Conservation (phyloP, 2,797 vertebrate species). For the Phylloscopus collybita region DNA sequence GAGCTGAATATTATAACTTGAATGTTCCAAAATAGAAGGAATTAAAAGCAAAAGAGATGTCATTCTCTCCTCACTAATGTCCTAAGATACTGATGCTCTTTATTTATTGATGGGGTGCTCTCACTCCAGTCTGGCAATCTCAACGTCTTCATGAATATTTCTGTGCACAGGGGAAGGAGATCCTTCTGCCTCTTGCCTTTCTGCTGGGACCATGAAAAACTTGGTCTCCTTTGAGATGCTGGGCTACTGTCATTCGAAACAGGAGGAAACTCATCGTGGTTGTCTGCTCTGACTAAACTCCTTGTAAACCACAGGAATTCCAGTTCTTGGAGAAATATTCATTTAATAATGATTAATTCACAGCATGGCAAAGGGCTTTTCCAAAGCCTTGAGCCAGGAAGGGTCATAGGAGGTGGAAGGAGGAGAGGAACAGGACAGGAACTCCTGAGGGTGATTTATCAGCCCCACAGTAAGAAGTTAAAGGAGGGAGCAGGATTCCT, state of each 20-base stretch:
- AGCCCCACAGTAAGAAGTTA: not conserved
- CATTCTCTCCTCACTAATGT: not conserved
- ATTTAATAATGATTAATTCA: not conserved
- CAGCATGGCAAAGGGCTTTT: not conserved
- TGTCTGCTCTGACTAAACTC: not conserved
- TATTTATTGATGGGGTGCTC: constrained; percentile 58
- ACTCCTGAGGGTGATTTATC: not conserved
- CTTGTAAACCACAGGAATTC: not conserved
- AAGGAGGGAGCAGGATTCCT: not conserved
- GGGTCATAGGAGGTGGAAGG: not conserved
- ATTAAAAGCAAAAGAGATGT: constrained; percentile 39
- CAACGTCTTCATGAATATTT: constrained; percentile 61
- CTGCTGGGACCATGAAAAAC: not conserved
- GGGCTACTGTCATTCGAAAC: not conserved
- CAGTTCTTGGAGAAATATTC: not conserved
- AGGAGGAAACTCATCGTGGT: not conserved
- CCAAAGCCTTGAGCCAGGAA: not conserved
- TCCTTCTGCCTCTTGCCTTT: not conserved
- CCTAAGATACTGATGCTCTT: not conserved
- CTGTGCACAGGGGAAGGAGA: not conserved
- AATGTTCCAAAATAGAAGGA: constrained; percentile 33
- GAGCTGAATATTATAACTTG: constrained; percentile 1
- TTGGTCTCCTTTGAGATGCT: not conserved
- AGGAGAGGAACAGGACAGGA: not conserved
- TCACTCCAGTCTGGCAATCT: not conserved